Evolutionary conservation across 2,888 invertebrate genomes (phyloP).

Genomic region (Hirudinaria manillensis): DNA sequence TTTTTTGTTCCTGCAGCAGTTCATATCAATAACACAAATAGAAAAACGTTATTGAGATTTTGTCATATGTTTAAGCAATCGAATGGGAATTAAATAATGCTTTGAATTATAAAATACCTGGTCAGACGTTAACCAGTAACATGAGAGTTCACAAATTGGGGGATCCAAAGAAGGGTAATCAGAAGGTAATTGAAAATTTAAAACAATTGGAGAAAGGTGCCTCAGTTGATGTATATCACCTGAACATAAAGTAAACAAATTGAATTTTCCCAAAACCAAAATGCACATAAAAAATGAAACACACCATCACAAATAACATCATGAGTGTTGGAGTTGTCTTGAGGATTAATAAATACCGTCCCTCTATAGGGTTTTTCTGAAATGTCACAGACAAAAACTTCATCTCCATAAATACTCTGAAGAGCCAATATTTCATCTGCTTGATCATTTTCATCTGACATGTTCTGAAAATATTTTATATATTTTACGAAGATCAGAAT

Average conservation of each 20-base stretch:
- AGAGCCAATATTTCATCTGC: slow-evolving; percentile 25
- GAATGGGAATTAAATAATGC: neutral
- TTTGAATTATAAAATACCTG: slow-evolving; percentile 48
- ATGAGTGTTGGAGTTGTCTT: neutral
- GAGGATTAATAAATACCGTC: neutral
- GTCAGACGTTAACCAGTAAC: slow-evolving; percentile 58
- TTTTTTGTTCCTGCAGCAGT: too few relatives aligned
- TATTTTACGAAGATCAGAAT: too few relatives aligned
- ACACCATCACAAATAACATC: too few relatives aligned
- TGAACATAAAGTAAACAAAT: neutral
- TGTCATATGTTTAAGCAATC: neutral
- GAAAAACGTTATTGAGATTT: too few relatives aligned
- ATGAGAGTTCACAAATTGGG: slow-evolving; percentile 59
- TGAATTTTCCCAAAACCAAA: too few relatives aligned
- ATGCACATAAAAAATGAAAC: too few relatives aligned
- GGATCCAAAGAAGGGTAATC: slow-evolving; percentile 58
- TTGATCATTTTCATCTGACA: slow-evolving; percentile 19
- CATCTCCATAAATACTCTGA: slow-evolving; percentile 20
- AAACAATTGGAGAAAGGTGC: slow-evolving; percentile 54
- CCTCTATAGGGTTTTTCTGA: slow-evolving; percentile 11
- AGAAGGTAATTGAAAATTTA: slow-evolving; percentile 58
- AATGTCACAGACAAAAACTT: slow-evolving; percentile 1
- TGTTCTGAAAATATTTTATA: too few relatives aligned
- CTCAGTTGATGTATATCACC: neutral
- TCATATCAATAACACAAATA: too few relatives aligned